Base-by-base conservation (phyloP, 2,113 vertebrate species). In the Silurus meridionalis region DNA sequence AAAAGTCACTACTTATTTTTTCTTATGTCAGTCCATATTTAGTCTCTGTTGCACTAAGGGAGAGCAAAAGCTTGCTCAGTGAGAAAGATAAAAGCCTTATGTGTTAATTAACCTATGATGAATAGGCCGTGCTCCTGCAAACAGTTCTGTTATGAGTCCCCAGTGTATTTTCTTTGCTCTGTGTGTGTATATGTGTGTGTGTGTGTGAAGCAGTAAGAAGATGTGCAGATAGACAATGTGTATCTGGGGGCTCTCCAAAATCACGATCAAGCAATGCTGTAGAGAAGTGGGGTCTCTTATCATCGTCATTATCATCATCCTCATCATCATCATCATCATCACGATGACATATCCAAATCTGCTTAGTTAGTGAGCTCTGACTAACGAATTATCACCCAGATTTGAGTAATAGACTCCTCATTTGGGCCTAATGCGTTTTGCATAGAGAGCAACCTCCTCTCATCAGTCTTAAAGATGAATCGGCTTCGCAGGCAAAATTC, bases 381-480 rank as follows among this genome's bases (percentile, higher is more conserved):
- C 96, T 96, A 97, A 96, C 95, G 92, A 95, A 97, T 97, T 95
- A 97, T 96, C 95, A 96, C 93, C 88, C 93, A 94, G 92, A 95
- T 95, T 96, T 98, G 97, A 98, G 95, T 97, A 97, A 98, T 98
- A 97, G 96, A 98, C 96, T 97, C 95, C 97, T 97, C 96, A 96
- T 97, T 98, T 97, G 95, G 96, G 96, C 96, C 95, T 97, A 97
- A 98, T 97, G 97, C 94, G 93, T 97, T 97, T 97, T 97, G 97
- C 97, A 97, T 97, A 95, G 96, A 97, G 96, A 97, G 96, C 96
- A 96, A 96, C 96, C 95, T 95, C 92, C 95, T 94, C 95, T 97
- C 97, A 98, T 98, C 96, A 95, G 95, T 98, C 97, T 98, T 97
- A 92, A 97, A 97, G 97, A 98, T 97, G 95, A 97, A 98, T 97